Evolutionary conservation across 2,113 vertebrate genomes (phyloP), one percentile per base, ranked within the genome.

Genomic region (Conger conger): DNA sequence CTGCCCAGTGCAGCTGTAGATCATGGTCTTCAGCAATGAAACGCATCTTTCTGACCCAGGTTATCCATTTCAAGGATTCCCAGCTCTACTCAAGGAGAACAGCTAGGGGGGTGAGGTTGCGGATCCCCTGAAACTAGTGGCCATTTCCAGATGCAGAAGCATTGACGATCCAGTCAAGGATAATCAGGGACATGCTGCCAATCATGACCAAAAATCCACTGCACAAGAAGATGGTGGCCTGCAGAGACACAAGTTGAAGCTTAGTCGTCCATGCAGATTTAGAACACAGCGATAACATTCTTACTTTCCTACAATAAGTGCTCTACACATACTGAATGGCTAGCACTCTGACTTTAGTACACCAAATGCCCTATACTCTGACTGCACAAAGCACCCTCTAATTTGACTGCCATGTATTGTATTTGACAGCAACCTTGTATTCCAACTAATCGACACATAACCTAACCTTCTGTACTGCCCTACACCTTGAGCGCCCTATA

Each of bases 141-240:
- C 93, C 92, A 0, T 87, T 63, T 3, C n/a, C 17, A 0, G 85
- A 92, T 73, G 90, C 42, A 0, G 80, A 0, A 85, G 92, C 81
- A 30, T 94, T 94, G 89, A 95, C 92, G 87, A 95, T 92, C 96
- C 98, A 99, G 93, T 99, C 97, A 87, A 96, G 40, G 87, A 99
- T 87, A 90, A 99, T 99, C 88, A 99, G 93, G 78, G 81, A 95
- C 96, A 99, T 97, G 93, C 96, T 96, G 87, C 95, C 94, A 27
- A 90, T 92, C 98, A 99, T 99, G 90, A 99, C 97, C 40, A 98
- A 0, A 84, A 99, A 79, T 57, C 98, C 98, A 45, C 93, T 92
- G 8, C 96, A 0, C 73, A 99, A 95, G 92, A 99, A 99, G 76
- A 95, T 83, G 0, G 89, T 13, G 57, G 98, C 98, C 98, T 99